Evolutionary conservation across 2,888 invertebrate species (phyloP), one percentile per base, ranked within the genome.

Genomic region (Craniophora ligustri): DNA sequence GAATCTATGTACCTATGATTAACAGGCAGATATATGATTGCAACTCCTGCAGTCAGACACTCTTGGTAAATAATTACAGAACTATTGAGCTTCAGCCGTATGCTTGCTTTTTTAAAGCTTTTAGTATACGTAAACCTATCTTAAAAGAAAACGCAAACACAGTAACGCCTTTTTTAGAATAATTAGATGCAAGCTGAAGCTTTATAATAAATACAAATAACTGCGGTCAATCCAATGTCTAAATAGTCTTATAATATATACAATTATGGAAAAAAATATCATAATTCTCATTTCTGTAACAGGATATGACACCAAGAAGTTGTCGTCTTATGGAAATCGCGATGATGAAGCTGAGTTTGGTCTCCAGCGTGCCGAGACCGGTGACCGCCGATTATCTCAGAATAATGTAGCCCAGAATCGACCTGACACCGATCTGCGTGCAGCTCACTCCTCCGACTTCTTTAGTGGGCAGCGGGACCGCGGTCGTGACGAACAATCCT

Each of bases 361-460:
- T 76, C 91, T 97, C 40, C 96, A 96, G 86, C 94, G 96, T 21
- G 96, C 96, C 11, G 96, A 96, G 88, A 91, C 91, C 88, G 96
- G 84, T 89, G 96, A 91, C 72, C 85, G 88, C 28, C 89, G 93
- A n/a, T 74, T 88, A n/a, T 73, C 85, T 1, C 88, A 90, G 64
- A 88, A 85, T 41, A 79, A 72, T 31, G 75, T 67, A 39, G 70
- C 71, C 14, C 62, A 80, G 2, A 86, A 85, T 82, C 89, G 79
- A 60, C 89, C 81, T n/a, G 81, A 82, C 10, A 94, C 95, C 51
- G 96, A 96, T 74, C 95, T 96, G 54, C 95, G 95, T 70, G 95
- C 95, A 34, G 96, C 96, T 16, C 96, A 96, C 81, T 96, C 96
- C 54, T 96, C 96, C 1, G 96, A 96, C 85, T 96, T 96, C 91